These are phyloP conservation scores for Drosophila pectinifera DNA, from an alignment of 1,140 invertebrate genomes.

Conservation along the genomic window DNA sequence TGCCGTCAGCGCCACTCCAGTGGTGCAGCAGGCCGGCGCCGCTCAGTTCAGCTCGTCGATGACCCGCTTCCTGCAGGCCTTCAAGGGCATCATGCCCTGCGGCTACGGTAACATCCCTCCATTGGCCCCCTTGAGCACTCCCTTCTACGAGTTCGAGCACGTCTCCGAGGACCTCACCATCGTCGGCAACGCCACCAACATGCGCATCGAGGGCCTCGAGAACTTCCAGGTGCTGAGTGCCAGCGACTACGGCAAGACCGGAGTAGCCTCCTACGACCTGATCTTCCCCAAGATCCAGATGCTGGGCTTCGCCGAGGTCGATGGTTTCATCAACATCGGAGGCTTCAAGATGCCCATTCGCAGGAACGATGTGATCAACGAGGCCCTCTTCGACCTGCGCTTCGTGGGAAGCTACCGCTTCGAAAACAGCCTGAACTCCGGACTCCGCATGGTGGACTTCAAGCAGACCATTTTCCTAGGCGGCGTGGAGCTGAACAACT, in stretches of 20 bases:
- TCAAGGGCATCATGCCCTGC: too few species aligned
- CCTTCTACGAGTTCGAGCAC: too few species aligned
- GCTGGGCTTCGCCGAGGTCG: slow-evolving; percentile 45
- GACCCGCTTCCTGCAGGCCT: too few species aligned
- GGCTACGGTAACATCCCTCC: too few species aligned
- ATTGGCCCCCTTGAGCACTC: too few species aligned
- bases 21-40: too few species aligned
- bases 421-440: slow-evolving; percentile 33
- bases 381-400: slow-evolving; percentile 61
- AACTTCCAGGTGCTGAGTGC: slow-evolving; percentile 51
- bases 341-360: slow-evolving; percentile 37
- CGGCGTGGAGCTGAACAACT: slow-evolving; percentile 50
- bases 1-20: too few species aligned
- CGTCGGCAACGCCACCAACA: slow-evolving; percentile 57
- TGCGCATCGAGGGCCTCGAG: slow-evolving; percentile 53
- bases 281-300: slow-evolving; percentile 57
- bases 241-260: slow-evolving; percentile 43
- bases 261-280: slow-evolving; percentile 45
- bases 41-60: too few species aligned
- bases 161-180: slow-evolving; percentile 31
- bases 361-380: slow-evolving; percentile 55
- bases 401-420: slow-evolving; percentile 60
- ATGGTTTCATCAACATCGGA: slow-evolving; percentile 41
- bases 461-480: slow-evolving; percentile 57
- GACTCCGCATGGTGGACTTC: slow-evolving; percentile 48